Evolutionary conservation across 2,113 vertebrate genomes (phyloP), one percentile per base, ranked within the genome.

Genomic region (Psittacus erithacus): DNA sequence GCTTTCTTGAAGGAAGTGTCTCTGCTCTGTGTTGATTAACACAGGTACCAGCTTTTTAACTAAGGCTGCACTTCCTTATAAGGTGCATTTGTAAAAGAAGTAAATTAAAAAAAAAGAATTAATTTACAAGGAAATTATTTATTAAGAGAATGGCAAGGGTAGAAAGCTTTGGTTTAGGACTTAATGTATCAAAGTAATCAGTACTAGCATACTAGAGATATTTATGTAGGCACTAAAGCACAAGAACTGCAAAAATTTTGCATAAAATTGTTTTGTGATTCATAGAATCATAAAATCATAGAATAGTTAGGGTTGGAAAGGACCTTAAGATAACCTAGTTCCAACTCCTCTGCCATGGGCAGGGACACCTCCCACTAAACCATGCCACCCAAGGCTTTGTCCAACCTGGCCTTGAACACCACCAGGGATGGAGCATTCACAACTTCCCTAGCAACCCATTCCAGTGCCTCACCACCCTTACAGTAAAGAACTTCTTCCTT

Each of bases 191-290:
- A 49, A 52, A 65, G 67, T 50, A 31, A 19, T 50, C 60, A 31
- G 18, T 29, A 38, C 8, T 25, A 64, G 43, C 4, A 14, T 1
- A 28, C 2, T 69, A 22, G 68, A 46, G n/a, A 73, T 20, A 50
- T 70, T 59, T 88, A 68, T 25, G 28, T 15, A 59, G 62, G 33
- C 35, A 63, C 33, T 93, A 69, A 87, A 67, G 53, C 25, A 69
- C 13, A n/a, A 75, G 96, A 79, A 33, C 1, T 1, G 0, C n/a
- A 71, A 68, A 95, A 94, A 92, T 76, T 47, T 63, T 64, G 52
- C 87, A 55, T 87, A 70, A 84, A 93, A 84, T 93, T 86, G 63
- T 90, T 94, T 85, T 93, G n/a, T 93, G 91, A 93, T 67, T 96
- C 7, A 38, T 38, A 38, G 38, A 38, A 38, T 38, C 38, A 38